phyloP scores from a whole-genome alignment of 2,113 vertebrate genomes.

The Riparia riparia region DNA sequence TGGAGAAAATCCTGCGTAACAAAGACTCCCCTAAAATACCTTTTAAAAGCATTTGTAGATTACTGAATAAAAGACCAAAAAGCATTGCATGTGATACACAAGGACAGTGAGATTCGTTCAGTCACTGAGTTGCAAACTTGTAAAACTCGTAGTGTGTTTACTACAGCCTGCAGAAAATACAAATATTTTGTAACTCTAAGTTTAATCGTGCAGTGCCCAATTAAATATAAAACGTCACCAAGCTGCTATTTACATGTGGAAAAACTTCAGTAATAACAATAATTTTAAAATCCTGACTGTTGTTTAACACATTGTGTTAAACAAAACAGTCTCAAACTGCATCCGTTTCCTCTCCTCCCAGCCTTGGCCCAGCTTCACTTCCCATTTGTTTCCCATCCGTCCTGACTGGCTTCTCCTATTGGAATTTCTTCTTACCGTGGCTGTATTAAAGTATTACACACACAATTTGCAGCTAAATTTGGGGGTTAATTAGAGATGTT shows the following conservation, averaged over 20 bases:
- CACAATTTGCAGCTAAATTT: background rate
- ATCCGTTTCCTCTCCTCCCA: background rate
- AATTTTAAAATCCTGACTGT: background rate
- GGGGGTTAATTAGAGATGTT: background rate
- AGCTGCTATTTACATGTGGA: background rate
- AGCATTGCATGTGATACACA: background rate
- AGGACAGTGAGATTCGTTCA: background rate
- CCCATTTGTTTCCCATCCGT: background rate
- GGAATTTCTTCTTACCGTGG: background rate
- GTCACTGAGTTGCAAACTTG: background rate
- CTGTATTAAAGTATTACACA: background rate
- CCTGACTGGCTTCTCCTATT: background rate
- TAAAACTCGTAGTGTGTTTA: background rate
- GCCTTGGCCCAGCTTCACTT: background rate
- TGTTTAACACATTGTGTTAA: background rate
- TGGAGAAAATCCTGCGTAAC: background rate
- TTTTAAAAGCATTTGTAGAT: slow-evolving; percentile 10
- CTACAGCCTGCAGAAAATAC: background rate
- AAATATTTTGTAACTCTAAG: background rate
- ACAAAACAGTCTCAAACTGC: background rate
- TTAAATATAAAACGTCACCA: background rate
- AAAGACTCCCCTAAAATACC: background rate
- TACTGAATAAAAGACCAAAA: slow-evolving; percentile 10
- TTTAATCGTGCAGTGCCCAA: background rate
- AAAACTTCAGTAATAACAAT: background rate